Base-by-base conservation (phyloP, 2,113 vertebrate species). In the Trichomycterus rosablanca region DNA sequence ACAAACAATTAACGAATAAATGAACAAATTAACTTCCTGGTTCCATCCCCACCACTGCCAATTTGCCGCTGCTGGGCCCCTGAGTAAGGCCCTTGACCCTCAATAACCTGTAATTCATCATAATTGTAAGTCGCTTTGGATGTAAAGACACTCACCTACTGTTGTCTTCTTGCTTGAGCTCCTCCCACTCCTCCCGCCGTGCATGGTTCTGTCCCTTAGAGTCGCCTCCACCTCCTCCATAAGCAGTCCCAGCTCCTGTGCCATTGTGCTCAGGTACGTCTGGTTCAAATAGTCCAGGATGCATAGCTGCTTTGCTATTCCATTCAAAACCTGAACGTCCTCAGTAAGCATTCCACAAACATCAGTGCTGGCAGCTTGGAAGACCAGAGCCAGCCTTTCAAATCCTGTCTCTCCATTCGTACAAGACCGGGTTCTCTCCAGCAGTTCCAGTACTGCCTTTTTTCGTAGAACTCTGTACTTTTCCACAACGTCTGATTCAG, bases 201-300 rank as follows among this genome's bases (percentile, higher is more conserved):
- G 81, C 3, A 82, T 35, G 24, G 80, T 85, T 78, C 86, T 93
- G 84, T 91, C 91, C 78, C 88, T 91, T 70, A 88, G 82, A 55
- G 84, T 88, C 7, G 75, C 81, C 67, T 93, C 91, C 75, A 81
- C 85, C 81, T 93, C 89, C 81, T 89, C 88, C 80, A 96, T 82
- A 76, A 89, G 73, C 70, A 83, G 74, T 43, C 78, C 66, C 75
- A 93, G 83, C 78, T 95, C 92, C 72, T 84, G 84, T 22, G 86
- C 83, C 73, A 95, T 65, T 5, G 84, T 87, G 76, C 84, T 75
- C 76, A 97, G 83, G 52, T 94, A 97, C 65, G 89, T 87, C 63
- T 82, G 84, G 71, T 92, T 96, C 76, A 97, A 81, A 79, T 96
- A 95, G 59, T 81, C 83, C 67, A 94, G 32, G 42, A 84, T 76